Conservation (phyloP, 2,113 vertebrate species). For the Synchiropus splendidus region DNA sequence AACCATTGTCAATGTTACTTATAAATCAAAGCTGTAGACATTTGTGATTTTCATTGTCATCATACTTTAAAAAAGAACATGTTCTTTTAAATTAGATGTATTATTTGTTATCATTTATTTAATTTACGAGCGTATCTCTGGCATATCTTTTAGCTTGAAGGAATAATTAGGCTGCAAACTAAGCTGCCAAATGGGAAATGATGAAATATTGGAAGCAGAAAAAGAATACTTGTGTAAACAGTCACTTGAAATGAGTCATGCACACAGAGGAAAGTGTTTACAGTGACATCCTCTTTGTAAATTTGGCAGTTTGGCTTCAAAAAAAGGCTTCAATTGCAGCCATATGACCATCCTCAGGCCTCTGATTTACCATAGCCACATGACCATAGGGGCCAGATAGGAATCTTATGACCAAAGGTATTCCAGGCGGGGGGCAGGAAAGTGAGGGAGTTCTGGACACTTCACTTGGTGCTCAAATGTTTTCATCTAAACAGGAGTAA, state of each 20-base stretch:
- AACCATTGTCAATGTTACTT: too few relatives aligned
- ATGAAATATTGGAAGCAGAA: not conserved
- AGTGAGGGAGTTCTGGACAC: not conserved
- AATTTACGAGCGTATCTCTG: too few relatives aligned
- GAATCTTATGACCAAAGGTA: slow-evolving; percentile 62
- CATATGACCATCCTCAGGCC: slow-evolving; percentile 48
- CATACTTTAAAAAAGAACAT: too few relatives aligned
- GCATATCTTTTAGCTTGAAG: too few relatives aligned
- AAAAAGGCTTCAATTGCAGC: slow-evolving; percentile 31
- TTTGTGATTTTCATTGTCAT: too few relatives aligned
- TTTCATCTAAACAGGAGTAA: not conserved
- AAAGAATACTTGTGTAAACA: not conserved
- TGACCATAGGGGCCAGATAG: slow-evolving; percentile 44
- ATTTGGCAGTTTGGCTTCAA: slow-evolving; percentile 3
- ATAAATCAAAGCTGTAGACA: too few relatives aligned
- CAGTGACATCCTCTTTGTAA: not conserved
- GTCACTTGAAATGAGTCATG: not conserved
- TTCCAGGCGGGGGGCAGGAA: slow-evolving; percentile 23
- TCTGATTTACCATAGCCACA: slow-evolving; percentile 51
- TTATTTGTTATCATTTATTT: too few relatives aligned
- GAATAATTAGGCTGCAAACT: too few relatives aligned
- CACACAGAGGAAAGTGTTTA: not conserved
- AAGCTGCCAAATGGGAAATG: too few relatives aligned
- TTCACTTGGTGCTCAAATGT: not conserved
- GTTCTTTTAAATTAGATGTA: too few relatives aligned